Base-by-base conservation (phyloP, 2,113 vertebrate genomes). In the Erinaceus europaeus region DNA sequence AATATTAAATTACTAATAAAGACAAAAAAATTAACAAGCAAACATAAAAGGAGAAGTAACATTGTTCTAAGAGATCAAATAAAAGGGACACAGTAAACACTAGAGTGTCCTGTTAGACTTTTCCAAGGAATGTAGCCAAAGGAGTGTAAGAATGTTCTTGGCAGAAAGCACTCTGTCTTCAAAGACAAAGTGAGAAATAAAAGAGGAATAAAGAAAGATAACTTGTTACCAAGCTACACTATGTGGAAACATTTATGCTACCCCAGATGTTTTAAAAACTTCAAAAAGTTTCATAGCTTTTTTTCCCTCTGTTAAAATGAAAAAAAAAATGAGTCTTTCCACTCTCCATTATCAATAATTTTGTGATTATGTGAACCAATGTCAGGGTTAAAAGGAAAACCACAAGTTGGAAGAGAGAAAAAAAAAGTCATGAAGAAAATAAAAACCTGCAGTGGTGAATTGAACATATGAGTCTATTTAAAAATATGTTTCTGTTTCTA, bases 321-420 rank as follows among this genome's bases (percentile, higher is more conserved):
- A 93, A 91, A 91, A 81, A 85, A 89, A 86, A 80, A 83, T 23
- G 57, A 81, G n/a, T 81, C 46, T 42, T 94, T 90, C 78, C 86
- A 75, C 62, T 85, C 78, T 53, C 84, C 32, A 72, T 85, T 93
- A 90, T 90, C 78, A 71, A 78, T 87, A 89, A 89, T 68, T 89
- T 94, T 94, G 88, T 91, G 79, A 94, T 92, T 92, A 76, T 73
- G 68, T 86, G 55, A 93, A 91, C 55, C 48, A 91, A 89, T 1
- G 0, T 76, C 75, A 88, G 62, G 78, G 79, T 91, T 88, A 94
- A 94, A 91, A 95, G 53, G 57, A 93, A 94, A 93, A 79, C 88
- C 71, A 74, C 62, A 91, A 75, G 53, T 89, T 91, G 34, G 72
- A 61, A 55, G 74, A 89, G 82, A 55, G 67, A 77, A 32, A 40